These are phyloP conservation scores for Trididemnum clinides DNA, from an alignment of 23 tunicate genomes.

Conservation along the genomic window DNA sequence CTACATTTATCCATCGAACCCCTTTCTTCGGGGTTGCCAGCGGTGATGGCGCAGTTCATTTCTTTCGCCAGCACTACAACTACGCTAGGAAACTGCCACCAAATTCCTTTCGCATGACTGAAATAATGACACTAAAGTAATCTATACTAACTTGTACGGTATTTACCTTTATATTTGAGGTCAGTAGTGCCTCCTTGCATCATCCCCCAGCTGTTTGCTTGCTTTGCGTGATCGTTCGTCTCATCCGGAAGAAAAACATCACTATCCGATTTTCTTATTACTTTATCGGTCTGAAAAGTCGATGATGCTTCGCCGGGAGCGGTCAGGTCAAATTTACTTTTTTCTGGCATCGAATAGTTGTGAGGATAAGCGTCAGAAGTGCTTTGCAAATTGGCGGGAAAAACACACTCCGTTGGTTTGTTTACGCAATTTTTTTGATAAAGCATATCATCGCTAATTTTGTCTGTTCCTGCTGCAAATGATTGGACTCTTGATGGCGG, in stretches of 20 bases:
- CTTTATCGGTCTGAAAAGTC: not conserved
- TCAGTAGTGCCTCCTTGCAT: not conserved
- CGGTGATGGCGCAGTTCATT: too few species aligned
- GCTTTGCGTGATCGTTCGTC: not conserved
- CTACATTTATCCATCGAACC: too few species aligned
- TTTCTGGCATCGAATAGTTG: not conserved
- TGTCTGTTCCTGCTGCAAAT: not conserved
- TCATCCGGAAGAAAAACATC: slow-evolving; percentile 18
- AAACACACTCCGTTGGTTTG: not conserved
- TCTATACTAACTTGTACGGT: too few species aligned
- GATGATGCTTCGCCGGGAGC: not conserved
- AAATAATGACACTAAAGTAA: too few species aligned
- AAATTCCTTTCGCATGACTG: too few species aligned
- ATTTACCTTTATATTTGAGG: not conserved
- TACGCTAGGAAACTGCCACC: too few species aligned
- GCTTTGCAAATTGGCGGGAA: not conserved
- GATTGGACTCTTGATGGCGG: not conserved
- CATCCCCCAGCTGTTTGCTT: not conserved
- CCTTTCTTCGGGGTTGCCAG: too few species aligned
- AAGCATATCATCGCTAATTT: not conserved
- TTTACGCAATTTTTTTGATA: not conserved
- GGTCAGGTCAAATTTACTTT: not conserved
- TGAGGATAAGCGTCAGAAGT: not conserved
- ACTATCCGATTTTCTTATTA: not conserved
- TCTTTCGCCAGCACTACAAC: too few species aligned